A percentile compares a stretch with the other conserved stretches of the same genome.
phyloP scores from a whole-genome alignment of 2,797 vertebrate species.

The Allenopithecus nigroviridis region DNA sequence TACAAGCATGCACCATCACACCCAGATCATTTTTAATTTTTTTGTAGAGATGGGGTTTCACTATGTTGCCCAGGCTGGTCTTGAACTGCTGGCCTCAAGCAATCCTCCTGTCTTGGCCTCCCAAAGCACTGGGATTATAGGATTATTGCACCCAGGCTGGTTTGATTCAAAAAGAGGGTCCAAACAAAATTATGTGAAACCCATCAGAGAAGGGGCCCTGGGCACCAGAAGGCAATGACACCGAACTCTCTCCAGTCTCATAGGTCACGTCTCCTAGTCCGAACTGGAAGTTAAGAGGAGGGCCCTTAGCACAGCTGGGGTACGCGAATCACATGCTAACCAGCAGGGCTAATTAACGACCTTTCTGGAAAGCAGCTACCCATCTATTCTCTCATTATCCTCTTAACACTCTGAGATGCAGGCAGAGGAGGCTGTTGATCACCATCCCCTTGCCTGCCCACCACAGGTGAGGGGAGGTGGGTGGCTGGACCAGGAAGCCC shows the following conservation, averaged over 20 bases:
- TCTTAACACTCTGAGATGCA: neutral
- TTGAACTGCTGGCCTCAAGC: neutral
- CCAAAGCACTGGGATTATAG: neutral
- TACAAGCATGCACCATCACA: neutral
- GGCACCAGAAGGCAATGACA: neutral
- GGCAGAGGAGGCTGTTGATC: neutral
- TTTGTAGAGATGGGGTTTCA: neutral
- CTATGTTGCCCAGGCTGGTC: neutral
- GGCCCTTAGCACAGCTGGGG: neutral
- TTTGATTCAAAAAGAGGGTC: neutral
- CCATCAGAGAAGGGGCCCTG: neutral
- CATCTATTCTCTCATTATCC: neutral
- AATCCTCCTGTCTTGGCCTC: neutral
- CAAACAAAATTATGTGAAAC: neutral
- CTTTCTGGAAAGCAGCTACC: neutral
- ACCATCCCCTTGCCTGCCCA: too few species aligned
- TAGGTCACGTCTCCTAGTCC: rapidly evolving
- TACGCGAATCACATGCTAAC: neutral
- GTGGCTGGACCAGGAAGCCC: rapidly evolving
- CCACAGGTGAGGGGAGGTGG: neutral
- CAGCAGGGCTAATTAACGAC: neutral
- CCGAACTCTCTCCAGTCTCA: neutral
- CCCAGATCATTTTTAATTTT: neutral
- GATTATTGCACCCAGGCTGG: neutral
- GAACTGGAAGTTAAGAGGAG: neutral